Percentiles rank a stretch among this genome's conserved stretches.
phyloP scores from a whole-genome alignment of 2,113 vertebrate genomes.

The Garra rufa region DNA sequence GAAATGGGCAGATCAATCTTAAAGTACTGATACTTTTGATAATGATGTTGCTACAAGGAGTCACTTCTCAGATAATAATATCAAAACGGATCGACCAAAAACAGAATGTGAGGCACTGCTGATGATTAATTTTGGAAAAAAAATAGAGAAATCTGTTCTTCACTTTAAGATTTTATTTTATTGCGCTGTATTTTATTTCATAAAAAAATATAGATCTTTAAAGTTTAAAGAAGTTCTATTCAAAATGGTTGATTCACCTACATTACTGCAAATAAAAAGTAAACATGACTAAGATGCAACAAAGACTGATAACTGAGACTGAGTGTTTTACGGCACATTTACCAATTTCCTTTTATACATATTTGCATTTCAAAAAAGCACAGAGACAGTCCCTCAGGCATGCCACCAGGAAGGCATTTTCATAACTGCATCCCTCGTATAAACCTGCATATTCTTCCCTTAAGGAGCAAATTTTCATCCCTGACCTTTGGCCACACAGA shows the following conservation, averaged over 20 bases:
- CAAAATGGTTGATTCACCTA: slow-evolving; percentile 7
- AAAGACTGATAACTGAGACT: neutral
- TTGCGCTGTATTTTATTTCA: no score
- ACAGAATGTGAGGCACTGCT: neutral
- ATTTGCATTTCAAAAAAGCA: slow-evolving; percentile 46
- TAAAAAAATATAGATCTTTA: neutral
- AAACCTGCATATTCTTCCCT: slow-evolving; percentile 68
- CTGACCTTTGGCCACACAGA: slow-evolving; percentile 76
- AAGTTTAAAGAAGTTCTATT: slow-evolving; percentile 21
- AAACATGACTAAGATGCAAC: neutral
- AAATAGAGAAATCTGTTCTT: no score
- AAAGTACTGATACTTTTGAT: neutral
- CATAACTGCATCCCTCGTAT: slow-evolving; percentile 67
- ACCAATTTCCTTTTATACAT: slow-evolving; percentile 24
- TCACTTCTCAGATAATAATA: neutral
- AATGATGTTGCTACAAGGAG: neutral
- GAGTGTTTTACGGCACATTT: neutral
- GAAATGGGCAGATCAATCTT: neutral
- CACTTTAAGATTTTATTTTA: no score
- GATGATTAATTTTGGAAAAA: no score
- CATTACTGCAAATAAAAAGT: neutral
- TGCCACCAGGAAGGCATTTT: slow-evolving; percentile 71
- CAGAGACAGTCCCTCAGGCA: slow-evolving; percentile 61
- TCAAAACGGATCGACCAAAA: neutral
- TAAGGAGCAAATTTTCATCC: slow-evolving; percentile 75